These are phyloP conservation scores for Metridium senile DNA, from an alignment of 92 coral and sea anemone species.

Conservation along the genomic window DNA sequence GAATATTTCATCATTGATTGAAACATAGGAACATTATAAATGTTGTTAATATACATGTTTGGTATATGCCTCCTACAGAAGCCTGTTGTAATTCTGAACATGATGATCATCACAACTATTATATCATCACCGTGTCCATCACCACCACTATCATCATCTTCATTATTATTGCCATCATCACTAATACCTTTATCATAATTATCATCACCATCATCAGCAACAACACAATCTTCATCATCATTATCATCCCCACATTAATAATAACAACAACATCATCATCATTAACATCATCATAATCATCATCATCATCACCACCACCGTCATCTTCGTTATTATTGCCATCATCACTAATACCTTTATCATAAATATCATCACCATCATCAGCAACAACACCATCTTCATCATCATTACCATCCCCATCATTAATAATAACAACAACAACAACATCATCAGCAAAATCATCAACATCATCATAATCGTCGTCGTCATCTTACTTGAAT, in stretches of 20 bases:
- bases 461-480: neutral
- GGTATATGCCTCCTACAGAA: no score
- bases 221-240: neutral
- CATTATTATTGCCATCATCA: neutral
- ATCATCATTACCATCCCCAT: neutral
- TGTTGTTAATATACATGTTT: no score
- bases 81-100: no score
- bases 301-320: neutral
- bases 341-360: neutral
- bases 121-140: neutral
- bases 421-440: neutral
- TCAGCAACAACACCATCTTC: neutral
- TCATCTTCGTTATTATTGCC: conserved; percentile 17
- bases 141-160: neutral
- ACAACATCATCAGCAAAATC: neutral
- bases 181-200: neutral
- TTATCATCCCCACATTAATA: neutral
- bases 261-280: neutral
- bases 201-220: neutral
- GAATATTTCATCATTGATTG: conserved; percentile 64
- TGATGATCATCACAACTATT: neutral
- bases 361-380: neutral
- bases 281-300: neutral
- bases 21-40: no score
- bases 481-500: conserved; percentile 70